Evolutionary conservation across 2,888 invertebrate genomes (phyloP).

Genomic region (Aphodius granarius): DNA sequence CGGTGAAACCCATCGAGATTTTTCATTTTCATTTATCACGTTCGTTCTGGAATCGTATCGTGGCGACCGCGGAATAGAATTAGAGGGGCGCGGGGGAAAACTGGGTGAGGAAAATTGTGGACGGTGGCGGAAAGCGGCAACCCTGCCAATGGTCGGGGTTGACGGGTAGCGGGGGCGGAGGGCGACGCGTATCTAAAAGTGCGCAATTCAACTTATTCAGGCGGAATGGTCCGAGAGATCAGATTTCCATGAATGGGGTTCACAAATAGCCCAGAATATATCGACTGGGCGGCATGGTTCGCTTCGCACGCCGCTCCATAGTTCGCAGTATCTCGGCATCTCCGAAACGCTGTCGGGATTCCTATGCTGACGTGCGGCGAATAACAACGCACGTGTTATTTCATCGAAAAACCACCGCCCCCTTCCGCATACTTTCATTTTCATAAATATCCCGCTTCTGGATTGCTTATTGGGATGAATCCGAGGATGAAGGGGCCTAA

Average conservation of each 20-base stretch:
- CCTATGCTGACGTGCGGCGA: constrained; percentile 45
- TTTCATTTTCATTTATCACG: not conserved
- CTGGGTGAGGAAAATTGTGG: not conserved
- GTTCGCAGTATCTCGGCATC: constrained; percentile 33
- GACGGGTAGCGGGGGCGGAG: not conserved
- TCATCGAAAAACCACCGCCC: constrained; percentile 32
- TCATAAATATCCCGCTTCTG: constrained; percentile 48
- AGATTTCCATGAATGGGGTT: constrained; percentile 45
- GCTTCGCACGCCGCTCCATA: not conserved
- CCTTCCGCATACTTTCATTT: constrained; percentile 44
- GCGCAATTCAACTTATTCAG: constrained; percentile 45
- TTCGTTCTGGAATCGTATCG: not conserved
- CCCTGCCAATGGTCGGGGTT: too few species aligned
- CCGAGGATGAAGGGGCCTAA: too few species aligned
- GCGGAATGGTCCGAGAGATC: constrained; percentile 43
- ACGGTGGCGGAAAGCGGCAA: not conserved
- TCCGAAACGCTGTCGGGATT: constrained; percentile 34
- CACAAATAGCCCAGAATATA: constrained; percentile 44
- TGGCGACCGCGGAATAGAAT: not conserved
- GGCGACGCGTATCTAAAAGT: constrained; percentile 19
- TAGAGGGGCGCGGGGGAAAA: not conserved
- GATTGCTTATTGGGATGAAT: constrained; percentile 47
- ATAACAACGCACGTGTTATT: constrained; percentile 42
- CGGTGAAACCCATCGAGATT: not conserved
- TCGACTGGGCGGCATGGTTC: constrained; percentile 42